Conservation (phyloP, 2,888 invertebrate species). For the Escarpia spicata region DNA sequence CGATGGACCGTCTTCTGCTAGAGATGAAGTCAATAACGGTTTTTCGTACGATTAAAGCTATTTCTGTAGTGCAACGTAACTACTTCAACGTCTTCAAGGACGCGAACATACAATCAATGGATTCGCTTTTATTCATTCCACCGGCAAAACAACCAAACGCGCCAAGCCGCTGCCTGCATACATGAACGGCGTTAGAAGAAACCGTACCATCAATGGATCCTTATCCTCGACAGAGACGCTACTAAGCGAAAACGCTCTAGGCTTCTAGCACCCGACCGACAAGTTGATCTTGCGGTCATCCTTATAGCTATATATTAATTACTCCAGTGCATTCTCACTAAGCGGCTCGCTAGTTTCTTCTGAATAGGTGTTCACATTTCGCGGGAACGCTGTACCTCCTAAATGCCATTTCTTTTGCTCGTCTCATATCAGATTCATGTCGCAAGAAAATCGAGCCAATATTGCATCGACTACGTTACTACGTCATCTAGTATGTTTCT, state of each 20-base stretch:
- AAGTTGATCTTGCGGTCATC: too few species aligned
- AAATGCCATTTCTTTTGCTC: too few species aligned
- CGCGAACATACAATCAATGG: neutral
- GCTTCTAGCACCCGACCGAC: neutral
- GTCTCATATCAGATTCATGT: too few species aligned
- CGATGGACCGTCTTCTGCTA: neutral
- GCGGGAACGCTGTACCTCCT: too few species aligned
- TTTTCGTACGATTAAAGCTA: neutral
- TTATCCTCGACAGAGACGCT: neutral
- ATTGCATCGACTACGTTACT: too few species aligned
- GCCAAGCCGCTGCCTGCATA: neutral
- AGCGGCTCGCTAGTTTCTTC: too few species aligned
- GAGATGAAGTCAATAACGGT: neutral
- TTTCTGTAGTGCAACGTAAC: neutral
- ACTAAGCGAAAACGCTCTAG: neutral
- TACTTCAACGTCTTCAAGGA: neutral
- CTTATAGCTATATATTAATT: too few species aligned
- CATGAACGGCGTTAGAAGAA: neutral
- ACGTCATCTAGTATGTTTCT: too few species aligned
- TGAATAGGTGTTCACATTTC: too few species aligned
- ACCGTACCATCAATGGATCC: neutral
- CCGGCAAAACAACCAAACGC: neutral
- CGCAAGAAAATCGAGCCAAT: too few species aligned
- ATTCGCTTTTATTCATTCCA: neutral
- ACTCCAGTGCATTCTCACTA: too few species aligned